These are phyloP conservation scores for Pachyseris speciosa DNA, from an alignment of 64 coral and sea anemone genomes.

Conservation along the genomic window DNA sequence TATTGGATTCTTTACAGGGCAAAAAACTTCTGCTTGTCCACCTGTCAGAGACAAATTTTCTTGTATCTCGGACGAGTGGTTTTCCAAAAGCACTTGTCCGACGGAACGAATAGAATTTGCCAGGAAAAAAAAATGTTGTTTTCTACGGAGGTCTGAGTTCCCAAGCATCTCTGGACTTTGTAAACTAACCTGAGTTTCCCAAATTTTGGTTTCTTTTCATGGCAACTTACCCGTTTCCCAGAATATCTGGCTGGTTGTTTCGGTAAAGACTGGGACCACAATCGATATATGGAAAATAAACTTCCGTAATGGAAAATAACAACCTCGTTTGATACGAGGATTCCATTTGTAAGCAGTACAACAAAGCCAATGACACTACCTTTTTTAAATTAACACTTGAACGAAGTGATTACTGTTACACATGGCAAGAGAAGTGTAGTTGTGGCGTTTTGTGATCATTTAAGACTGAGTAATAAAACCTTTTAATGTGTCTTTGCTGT, in stretches of 20 bases:
- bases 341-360: no score
- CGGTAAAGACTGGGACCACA: background rate
- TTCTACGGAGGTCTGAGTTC: background rate
- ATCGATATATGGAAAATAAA: background rate
- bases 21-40: no score
- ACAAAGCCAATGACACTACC: no score
- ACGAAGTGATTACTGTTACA: background rate
- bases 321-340: background rate
- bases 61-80: no score
- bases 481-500: no score
- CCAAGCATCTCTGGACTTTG: background rate
- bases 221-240: background rate
- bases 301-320: no score
- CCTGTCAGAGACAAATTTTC: no score
- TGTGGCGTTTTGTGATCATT: no score
- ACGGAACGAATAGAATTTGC: background rate
- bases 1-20: no score
- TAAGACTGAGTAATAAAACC: no score
- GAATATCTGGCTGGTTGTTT: background rate
- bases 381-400: background rate
- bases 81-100: background rate
- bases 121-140: background rate
- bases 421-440: background rate
- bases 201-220: background rate
- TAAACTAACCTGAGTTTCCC: background rate